phyloP scores from a whole-genome alignment of 1,140 invertebrate genomes.

The Sitobion miscanthi region DNA sequence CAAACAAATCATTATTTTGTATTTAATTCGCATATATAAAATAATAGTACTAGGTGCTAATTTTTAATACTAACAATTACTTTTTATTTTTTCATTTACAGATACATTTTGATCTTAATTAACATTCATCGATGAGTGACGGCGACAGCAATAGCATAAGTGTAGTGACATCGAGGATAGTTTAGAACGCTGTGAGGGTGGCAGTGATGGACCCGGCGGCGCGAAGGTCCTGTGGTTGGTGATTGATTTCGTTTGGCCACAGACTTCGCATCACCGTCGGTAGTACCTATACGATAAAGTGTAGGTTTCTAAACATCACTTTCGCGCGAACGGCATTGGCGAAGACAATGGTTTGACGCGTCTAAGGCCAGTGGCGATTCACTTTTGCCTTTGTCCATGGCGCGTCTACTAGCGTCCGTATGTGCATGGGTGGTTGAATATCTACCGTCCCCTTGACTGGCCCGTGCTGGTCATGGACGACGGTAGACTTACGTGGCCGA shows the following conservation, averaged over 20 bases:
- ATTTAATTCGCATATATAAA: neutral
- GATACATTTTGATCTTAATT: neutral
- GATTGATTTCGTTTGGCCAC: neutral
- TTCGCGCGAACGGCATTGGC: neutral
- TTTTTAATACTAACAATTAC: neutral
- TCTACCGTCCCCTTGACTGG: too few species aligned
- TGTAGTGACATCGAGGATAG: neutral
- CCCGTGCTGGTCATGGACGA: neutral
- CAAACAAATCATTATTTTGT: too few species aligned
- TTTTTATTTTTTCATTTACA: neutral
- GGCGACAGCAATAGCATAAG: neutral
- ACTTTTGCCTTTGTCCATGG: neutral
- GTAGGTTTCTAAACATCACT: neutral
- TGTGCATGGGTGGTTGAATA: too few species aligned
- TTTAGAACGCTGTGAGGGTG: neutral
- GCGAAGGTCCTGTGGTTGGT: neutral
- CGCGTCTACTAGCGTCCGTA: neutral
- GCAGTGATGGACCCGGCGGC: too few species aligned
- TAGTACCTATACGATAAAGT: too few species aligned
- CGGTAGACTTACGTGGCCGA: too few species aligned
- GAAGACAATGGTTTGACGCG: neutral
- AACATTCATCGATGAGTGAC: neutral
- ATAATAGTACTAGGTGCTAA: neutral
- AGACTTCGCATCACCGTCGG: too few species aligned
- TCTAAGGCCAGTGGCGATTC: neutral